Percentiles rank a stretch among this genome's conserved stretches.
phyloP scores from a whole-genome alignment of 2,113 vertebrate genomes.

The Balaeniceps rex region DNA sequence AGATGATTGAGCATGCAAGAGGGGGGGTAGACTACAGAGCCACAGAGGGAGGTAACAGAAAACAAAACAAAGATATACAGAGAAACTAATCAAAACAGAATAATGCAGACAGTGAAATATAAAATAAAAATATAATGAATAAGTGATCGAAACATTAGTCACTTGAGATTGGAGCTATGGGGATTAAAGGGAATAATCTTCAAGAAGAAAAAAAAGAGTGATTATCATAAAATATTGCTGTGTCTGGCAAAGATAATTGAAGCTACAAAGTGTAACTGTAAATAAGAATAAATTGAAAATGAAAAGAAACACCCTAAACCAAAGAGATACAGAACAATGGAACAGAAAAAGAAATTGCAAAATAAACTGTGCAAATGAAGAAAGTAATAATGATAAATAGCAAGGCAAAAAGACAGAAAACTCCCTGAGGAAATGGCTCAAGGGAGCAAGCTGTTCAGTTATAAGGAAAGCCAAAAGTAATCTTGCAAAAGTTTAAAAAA shows the following conservation, averaged over 20 bases:
- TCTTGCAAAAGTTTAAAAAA: background rate
- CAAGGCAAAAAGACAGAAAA: background rate
- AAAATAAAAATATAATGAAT: background rate
- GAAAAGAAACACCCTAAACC: background rate
- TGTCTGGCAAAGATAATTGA: background rate
- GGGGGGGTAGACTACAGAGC: background rate
- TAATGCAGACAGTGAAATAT: background rate
- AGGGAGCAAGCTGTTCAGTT: constrained; percentile 13
- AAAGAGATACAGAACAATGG: background rate
- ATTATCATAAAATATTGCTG: background rate
- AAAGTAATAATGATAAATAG: background rate
- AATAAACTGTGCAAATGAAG: background rate
- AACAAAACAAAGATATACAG: background rate
- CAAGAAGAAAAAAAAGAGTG: background rate
- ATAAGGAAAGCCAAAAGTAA: background rate
- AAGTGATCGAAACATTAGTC: background rate
- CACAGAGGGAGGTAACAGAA: background rate
- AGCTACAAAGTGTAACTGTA: background rate
- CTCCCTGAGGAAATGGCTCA: background rate
- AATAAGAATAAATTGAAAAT: constrained; percentile 14
- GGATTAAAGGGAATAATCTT: background rate
- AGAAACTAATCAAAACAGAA: background rate
- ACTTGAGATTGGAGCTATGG: background rate
- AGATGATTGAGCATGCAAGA: background rate
- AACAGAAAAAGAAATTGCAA: constrained; percentile 6